A percentile compares a stretch with the other conserved stretches of the same genome.
These are phyloP conservation scores for Eupeodes luniger DNA, from an alignment of 2,888 invertebrate species.

Conservation along the genomic window DNA sequence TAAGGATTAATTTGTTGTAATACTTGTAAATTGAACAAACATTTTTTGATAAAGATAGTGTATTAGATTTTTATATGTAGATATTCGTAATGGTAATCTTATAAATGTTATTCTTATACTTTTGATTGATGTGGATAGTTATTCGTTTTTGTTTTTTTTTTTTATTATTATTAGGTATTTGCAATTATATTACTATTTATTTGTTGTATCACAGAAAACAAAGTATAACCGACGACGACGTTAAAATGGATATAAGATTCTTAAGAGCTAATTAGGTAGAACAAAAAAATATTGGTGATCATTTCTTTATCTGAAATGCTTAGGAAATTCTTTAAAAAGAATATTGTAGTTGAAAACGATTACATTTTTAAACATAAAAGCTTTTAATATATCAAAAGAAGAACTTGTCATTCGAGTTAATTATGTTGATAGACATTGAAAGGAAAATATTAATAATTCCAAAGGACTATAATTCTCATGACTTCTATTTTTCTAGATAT, in stretches of 20 bases:
- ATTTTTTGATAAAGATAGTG: conserved; percentile 14
- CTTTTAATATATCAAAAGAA: no score
- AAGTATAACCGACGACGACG: conserved; percentile 55
- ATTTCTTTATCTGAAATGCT: neutral
- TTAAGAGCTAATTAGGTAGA: conserved; percentile 49
- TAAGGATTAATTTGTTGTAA: conserved; percentile 72
- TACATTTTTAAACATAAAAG: no score
- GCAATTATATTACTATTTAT: conserved; percentile 33
- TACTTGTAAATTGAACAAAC: conserved; percentile 72
- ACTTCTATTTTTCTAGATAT: no score
- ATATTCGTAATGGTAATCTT: conserved; percentile 17
- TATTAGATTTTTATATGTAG: conserved; percentile 18
- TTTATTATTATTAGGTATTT: conserved; percentile 17
- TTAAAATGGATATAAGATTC: conserved; percentile 47
- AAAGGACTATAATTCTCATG: no score
- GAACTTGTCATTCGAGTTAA: no score
- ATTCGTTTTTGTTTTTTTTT: conserved; percentile 1
- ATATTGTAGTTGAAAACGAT: no score
- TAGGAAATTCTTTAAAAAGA: no score
- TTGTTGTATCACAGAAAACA: conserved; percentile 72
- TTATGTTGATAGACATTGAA: no score
- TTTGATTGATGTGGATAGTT: conserved; percentile 43
- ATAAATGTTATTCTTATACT: conserved; percentile 29
- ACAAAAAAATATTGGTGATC: conserved; percentile 8
- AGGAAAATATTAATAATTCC: no score